A percentile compares a stretch with the other conserved stretches of the same genome.
These are phyloP conservation scores for Myripristis murdjan DNA, from an alignment of 2,797 vertebrate genomes.

Conservation along the genomic window DNA sequence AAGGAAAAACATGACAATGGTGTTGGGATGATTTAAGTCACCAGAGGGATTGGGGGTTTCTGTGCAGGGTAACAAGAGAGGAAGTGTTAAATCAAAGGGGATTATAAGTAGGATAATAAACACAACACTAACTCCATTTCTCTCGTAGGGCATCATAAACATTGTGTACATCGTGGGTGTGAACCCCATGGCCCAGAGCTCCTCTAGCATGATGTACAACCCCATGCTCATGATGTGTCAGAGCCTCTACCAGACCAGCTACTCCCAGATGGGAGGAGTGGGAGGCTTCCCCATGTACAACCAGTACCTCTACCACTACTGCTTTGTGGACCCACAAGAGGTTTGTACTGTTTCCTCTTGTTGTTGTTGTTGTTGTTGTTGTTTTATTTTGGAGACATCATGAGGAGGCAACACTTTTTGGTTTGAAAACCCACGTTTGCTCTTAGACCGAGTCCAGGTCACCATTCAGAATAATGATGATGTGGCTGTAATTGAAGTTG, in stretches of 20 bases:
- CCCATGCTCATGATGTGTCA: constrained; percentile 91
- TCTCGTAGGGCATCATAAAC: constrained; percentile 85
- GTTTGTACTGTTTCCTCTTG: constrained; percentile 69
- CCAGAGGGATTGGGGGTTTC: not conserved
- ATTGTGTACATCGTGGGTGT: constrained; percentile 92
- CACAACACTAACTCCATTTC: not conserved
- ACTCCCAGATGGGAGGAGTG: constrained; percentile 83
- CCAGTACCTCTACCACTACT: constrained; percentile 95
- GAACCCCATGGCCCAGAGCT: constrained; percentile 91
- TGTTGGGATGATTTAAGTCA: not conserved
- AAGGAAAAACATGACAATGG: not conserved
- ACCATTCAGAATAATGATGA: no score
- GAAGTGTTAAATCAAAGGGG: not conserved
- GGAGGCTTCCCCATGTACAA: constrained; percentile 86
- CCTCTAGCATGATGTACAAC: constrained; percentile 85
- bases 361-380: no score
- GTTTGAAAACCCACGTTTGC: no score
- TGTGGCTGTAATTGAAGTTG: no score
- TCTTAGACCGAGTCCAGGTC: no score
- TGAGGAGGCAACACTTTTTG: not conserved
- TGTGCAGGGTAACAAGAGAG: not conserved
- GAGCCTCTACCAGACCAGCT: constrained; percentile 84
- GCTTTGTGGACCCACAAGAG: constrained; percentile 94
- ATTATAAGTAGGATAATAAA: not conserved
- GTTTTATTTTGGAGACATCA: not conserved